Evolutionary conservation across 1,140 invertebrate species (phyloP), one percentile per base, ranked within the genome.

Genomic region (Penaeus indicus): DNA sequence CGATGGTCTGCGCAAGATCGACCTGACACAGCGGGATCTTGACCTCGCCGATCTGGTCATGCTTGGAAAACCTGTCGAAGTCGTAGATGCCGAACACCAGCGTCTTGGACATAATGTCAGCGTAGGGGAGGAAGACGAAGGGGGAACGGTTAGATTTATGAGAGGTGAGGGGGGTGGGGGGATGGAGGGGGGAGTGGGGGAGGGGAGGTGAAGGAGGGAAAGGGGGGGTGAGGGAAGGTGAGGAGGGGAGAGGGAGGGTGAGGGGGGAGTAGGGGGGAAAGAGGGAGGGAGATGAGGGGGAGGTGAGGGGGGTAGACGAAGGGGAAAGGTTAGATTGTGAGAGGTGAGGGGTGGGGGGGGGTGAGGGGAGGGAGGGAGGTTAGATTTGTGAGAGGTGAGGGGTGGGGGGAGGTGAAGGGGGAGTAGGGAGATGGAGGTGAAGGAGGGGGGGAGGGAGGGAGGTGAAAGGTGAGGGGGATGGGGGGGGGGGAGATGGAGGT

Each of bases 61-160:
- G 99, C 93, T 99, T 99, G 47, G 98, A 99, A 94, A 99, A 99
- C 90, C 99, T 96, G 93, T 99, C 99, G 93, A 99, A 99, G 94
- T 99, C 99, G 93, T 99, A 99, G 91, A 99, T 98, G 80, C 98
- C 98, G 93, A 99, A 99, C 78, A 99, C 97, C 77, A 99, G 94
- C 3, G 98, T 99, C 94, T 99, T 99, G 93, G 97, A 97, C 95
- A 98, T 98, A 72, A 99, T 97, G 92, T 99, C 99, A 90, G 98
- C 97, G 93, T 99, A 99, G 42, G 98, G 98, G 88, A 99, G 38
- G 54, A 63, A 72, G 82, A n/a, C 77, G 61, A 54, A 7, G 47
- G 54, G n/a, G 10, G 2, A n/a, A 69, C 69, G 81, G 85, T 81
- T 84, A 84, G 80, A 82, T 67, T 25, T 22, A 27, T 13, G 25